Conservation (phyloP, 2,113 vertebrate species). For the Clinocottus analis region DNA sequence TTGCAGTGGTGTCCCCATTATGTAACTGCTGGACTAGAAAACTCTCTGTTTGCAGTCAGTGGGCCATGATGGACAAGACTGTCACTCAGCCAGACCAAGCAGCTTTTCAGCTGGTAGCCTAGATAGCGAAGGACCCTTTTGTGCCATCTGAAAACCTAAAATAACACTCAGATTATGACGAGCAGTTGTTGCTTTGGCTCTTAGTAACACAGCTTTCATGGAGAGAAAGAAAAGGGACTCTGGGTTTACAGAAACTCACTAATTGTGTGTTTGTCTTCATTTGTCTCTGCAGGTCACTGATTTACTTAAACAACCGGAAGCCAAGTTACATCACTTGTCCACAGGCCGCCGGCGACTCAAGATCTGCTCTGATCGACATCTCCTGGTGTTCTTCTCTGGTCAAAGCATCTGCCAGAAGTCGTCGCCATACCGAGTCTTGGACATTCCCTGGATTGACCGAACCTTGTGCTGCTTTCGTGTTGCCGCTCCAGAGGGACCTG, state of each 20-base stretch:
- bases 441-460: constrained; percentile 11
- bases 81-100: constrained; percentile 25
- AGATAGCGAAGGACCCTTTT: constrained; percentile 6
- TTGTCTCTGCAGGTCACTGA: constrained; percentile 47
- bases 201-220: neutral
- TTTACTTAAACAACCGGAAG: constrained; percentile 5
- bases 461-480: constrained; percentile 13
- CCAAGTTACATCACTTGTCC: neutral
- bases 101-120: constrained; percentile 13
- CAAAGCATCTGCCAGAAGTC: neutral
- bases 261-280: neutral
- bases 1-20: constrained; percentile 36
- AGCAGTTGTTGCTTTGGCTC: neutral
- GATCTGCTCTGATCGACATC: constrained; percentile 4
- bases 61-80: constrained; percentile 46
- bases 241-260: neutral
- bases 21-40: constrained; percentile 46
- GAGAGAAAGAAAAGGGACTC: neutral
- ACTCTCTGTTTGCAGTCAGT: constrained; percentile 56
- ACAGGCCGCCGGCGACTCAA: neutral
- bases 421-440: neutral
- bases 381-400: neutral
- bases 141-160: neutral
- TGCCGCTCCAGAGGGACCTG: constrained; percentile 31
- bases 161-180: neutral